Conservation (phyloP, 2,113 vertebrate species). For the Haliaeetus leucogaster region DNA sequence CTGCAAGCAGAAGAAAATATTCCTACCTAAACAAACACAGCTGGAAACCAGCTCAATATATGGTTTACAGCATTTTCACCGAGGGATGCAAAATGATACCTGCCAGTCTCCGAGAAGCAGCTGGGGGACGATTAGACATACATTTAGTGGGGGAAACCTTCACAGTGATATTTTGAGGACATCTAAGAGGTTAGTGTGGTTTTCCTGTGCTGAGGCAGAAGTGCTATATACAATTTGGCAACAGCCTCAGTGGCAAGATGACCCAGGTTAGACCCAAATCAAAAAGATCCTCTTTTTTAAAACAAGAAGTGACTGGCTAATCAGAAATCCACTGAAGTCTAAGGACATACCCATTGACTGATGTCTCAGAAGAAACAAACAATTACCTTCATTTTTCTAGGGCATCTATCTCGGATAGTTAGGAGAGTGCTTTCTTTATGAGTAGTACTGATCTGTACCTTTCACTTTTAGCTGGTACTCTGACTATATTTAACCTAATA, state of each 20-base stretch:
- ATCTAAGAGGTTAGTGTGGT: background rate
- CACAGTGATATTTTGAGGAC: background rate
- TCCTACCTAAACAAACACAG: constrained; percentile 11
- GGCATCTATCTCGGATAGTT: background rate
- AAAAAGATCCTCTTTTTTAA: background rate
- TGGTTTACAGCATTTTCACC: background rate
- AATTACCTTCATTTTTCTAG: background rate
- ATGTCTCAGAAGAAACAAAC: background rate
- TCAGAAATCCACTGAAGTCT: background rate
- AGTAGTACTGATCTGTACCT: background rate
- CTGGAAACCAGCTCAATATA: constrained; percentile 27
- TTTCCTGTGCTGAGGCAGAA: background rate
- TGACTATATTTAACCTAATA: background rate
- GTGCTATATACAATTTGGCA: background rate
- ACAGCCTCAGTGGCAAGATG: background rate
- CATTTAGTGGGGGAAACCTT: background rate
- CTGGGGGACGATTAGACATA: background rate
- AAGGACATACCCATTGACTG: background rate
- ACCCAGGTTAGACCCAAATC: background rate
- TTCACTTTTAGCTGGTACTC: background rate
- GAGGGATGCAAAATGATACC: constrained; percentile 14
- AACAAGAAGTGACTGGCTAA: background rate
- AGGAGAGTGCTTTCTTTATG: background rate
- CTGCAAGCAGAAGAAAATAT: background rate
- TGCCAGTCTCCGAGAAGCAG: background rate